Percentiles rank a stretch among this genome's conserved stretches.
These are phyloP conservation scores for Gorsachius goisagi DNA, from an alignment of 2,113 vertebrate species.

Conservation along the genomic window DNA sequence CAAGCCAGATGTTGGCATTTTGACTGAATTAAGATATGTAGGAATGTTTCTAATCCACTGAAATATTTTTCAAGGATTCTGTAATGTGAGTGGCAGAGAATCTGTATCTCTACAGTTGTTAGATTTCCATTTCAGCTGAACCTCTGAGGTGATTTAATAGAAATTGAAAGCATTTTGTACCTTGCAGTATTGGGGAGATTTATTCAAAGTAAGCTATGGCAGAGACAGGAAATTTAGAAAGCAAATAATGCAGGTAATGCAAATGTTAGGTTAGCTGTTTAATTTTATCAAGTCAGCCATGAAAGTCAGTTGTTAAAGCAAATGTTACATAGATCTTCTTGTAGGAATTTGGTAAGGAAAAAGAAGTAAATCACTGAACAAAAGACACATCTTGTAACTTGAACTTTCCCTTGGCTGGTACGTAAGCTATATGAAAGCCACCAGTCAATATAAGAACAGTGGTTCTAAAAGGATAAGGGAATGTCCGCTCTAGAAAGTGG, in stretches of 20 bases:
- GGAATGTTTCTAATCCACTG: not conserved
- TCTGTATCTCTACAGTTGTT: not conserved
- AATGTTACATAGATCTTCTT: not conserved
- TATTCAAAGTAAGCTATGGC: not conserved
- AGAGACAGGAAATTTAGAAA: not conserved
- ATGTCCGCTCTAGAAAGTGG: not conserved
- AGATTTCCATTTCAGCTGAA: not conserved
- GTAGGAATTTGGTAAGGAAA: not conserved
- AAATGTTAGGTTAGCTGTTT: not conserved
- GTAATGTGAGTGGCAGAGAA: not conserved
- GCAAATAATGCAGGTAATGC: slow-evolving; percentile 12
- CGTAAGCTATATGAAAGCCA: not conserved
- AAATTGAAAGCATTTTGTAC: not conserved
- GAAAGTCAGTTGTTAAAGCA: not conserved
- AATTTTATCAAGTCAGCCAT: not conserved
- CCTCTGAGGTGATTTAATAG: not conserved
- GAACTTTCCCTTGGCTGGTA: not conserved
- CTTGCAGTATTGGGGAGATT: not conserved
- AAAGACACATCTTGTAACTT: not conserved
- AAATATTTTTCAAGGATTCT: not conserved
- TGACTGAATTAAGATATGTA: not conserved
- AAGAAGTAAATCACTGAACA: not conserved
- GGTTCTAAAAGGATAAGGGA: not conserved
- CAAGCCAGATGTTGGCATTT: not conserved
- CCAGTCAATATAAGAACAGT: not conserved